phyloP scores from a whole-genome alignment of 2,113 vertebrate species.

The Gymnarchus niloticus region DNA sequence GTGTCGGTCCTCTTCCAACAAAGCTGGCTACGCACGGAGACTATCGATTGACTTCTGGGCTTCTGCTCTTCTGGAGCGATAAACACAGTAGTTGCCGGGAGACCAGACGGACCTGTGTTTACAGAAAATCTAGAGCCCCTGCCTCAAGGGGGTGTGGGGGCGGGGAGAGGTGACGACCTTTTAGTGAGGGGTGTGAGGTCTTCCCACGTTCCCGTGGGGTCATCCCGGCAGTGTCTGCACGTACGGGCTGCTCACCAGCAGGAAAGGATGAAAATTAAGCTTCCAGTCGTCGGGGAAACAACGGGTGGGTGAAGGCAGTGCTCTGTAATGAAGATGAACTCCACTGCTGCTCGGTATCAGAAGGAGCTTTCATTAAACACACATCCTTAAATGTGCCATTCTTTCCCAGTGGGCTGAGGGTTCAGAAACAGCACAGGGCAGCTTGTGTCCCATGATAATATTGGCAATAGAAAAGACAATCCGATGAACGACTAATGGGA shows the following conservation, averaged over 20 bases:
- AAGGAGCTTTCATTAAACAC: slow-evolving; percentile 9
- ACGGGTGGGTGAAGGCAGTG: not conserved
- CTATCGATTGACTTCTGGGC: not conserved
- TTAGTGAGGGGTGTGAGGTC: too few species aligned
- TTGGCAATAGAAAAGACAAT: not conserved
- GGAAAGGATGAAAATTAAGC: not conserved
- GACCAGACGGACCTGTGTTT: not conserved
- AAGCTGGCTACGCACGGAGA: not conserved
- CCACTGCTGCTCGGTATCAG: not conserved
- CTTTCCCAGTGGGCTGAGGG: not conserved
- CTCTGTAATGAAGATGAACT: slow-evolving; percentile 1
- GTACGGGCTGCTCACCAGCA: not conserved
- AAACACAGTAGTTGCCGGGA: not conserved
- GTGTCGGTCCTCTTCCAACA: not conserved
- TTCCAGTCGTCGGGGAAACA: slow-evolving; percentile 12
- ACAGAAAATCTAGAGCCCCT: not conserved
- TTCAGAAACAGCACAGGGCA: not conserved
- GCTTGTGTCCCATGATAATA: not conserved
- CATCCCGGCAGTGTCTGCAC: not conserved
- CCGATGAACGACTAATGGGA: not conserved
- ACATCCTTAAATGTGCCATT: not conserved
- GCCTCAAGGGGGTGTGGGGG: not conserved
- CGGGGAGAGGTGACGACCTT: not conserved
- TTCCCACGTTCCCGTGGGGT: not conserved
- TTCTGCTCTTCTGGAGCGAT: too few species aligned